Evolutionary conservation across 2,888 invertebrate genomes (phyloP).

Genomic region (Odontomyia ornata): DNA sequence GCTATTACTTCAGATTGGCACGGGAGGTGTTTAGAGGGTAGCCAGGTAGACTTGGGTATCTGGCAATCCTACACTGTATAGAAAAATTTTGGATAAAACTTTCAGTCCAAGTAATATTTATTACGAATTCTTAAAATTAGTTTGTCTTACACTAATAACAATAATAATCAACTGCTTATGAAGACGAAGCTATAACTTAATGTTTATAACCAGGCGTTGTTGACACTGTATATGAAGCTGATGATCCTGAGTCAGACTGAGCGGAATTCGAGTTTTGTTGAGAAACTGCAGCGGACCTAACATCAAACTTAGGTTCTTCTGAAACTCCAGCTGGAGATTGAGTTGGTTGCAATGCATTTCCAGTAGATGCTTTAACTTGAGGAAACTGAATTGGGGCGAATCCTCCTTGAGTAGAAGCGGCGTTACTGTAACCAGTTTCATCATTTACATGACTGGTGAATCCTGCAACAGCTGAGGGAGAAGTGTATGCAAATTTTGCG

Average conservation of each 20-base stretch:
- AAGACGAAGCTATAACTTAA: background rate
- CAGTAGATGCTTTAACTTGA: background rate
- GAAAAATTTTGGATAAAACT: too few relatives aligned
- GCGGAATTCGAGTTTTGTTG: background rate
- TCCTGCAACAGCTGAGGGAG: background rate
- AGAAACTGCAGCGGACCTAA: background rate
- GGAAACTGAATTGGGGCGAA: too few relatives aligned
- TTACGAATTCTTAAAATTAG: background rate
- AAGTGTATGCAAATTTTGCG: background rate
- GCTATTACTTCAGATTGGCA: too few relatives aligned
- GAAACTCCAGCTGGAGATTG: background rate
- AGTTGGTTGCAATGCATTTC: background rate
- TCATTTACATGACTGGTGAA: background rate
- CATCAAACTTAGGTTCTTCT: background rate
- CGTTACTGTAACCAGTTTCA: background rate
- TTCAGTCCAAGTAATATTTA: background rate
- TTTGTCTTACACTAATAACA: background rate
- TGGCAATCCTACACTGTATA: too few relatives aligned
- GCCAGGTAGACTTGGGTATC: too few relatives aligned
- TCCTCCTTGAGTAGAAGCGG: too few relatives aligned
- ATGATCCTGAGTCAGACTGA: background rate
- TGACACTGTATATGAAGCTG: background rate
- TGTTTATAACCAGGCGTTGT: conserved; percentile 25
- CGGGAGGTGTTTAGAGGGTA: too few relatives aligned
- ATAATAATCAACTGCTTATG: background rate